Percentiles rank a stretch among this genome's conserved stretches.
Conservation (phyloP, 2,888 invertebrate species). For the Cyclophora punctaria region DNA sequence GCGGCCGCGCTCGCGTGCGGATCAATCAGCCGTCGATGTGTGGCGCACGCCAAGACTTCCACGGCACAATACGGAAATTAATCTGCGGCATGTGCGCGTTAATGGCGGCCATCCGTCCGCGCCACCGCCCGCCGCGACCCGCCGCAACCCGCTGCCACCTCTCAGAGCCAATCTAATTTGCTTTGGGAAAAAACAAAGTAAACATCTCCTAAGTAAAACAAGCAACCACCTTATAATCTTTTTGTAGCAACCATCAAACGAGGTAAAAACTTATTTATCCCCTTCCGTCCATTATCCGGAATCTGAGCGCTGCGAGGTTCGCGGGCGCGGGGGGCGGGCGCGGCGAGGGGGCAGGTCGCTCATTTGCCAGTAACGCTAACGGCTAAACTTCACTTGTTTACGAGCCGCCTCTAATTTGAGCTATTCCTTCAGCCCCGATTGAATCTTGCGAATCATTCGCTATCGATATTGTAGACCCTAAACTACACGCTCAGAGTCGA, state of each 20-base stretch:
- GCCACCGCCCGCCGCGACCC: too few species aligned
- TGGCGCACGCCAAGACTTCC: not conserved
- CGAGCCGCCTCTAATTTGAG: conserved; percentile 23
- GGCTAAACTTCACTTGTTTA: conserved; percentile 20
- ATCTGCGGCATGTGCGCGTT: not conserved
- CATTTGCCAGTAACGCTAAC: conserved; percentile 9
- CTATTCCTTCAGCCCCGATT: conserved; percentile 10
- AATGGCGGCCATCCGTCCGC: not conserved
- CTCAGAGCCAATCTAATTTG: not conserved
- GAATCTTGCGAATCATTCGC: conserved; percentile 9
- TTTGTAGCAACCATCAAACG: conserved; percentile 11
- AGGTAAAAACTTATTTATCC: conserved; percentile 17
- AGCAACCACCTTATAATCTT: conserved; percentile 7
- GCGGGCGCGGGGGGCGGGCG: not conserved
- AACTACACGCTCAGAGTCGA: not conserved
- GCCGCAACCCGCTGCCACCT: not conserved
- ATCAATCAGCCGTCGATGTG: conserved; percentile 10
- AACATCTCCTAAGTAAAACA: conserved; percentile 11
- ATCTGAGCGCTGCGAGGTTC: not conserved
- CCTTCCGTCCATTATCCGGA: conserved; percentile 8
- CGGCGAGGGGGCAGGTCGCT: not conserved
- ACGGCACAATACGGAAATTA: conserved; percentile 2
- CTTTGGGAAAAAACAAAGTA: not conserved
- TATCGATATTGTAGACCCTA: not conserved
- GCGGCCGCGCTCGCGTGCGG: conserved; percentile 9